Percentiles rank a stretch among this genome's conserved stretches.
These are phyloP conservation scores for Labroides dimidiatus DNA, from an alignment of 2,797 vertebrate species.

Conservation along the genomic window DNA sequence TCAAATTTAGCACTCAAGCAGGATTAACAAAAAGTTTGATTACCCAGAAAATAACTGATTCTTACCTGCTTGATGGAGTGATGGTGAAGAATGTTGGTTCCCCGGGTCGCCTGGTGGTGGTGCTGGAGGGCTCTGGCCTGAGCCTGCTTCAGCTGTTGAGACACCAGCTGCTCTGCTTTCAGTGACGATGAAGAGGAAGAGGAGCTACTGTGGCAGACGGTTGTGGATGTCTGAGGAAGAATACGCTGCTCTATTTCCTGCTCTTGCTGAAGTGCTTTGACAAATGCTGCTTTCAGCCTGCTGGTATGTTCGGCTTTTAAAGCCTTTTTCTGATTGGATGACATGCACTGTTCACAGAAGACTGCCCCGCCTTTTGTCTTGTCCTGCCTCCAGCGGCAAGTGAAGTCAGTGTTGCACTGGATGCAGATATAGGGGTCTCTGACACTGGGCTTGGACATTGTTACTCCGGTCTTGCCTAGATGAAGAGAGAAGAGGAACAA, in stretches of 20 bases:
- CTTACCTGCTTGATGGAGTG: slow-evolving; percentile 92
- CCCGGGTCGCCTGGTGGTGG: slow-evolving; percentile 84
- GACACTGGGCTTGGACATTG: slow-evolving; percentile 63
- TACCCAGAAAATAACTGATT: not conserved
- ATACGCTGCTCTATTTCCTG: slow-evolving; percentile 97
- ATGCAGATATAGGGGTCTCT: slow-evolving; percentile 91
- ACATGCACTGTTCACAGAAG: slow-evolving; percentile 97
- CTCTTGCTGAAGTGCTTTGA: slow-evolving; percentile 96
- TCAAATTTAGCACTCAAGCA: no score
- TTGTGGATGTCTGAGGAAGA: slow-evolving; percentile 85
- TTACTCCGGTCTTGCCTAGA: slow-evolving; percentile 84
- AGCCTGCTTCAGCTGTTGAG: slow-evolving; percentile 83
- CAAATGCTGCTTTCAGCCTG: slow-evolving; percentile 94
- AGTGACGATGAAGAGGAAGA: slow-evolving; percentile 71
- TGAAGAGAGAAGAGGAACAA: slow-evolving; percentile 37
- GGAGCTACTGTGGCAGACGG: slow-evolving; percentile 73
- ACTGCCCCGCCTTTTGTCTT: slow-evolving; percentile 88
- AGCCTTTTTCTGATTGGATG: slow-evolving; percentile 94
- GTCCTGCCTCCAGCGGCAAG: slow-evolving; percentile 94
- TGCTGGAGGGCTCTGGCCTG: slow-evolving; percentile 77
- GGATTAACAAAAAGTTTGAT: no score
- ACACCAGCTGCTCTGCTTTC: slow-evolving; percentile 80
- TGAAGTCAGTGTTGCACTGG: slow-evolving; percentile 98
- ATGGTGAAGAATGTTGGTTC: slow-evolving; percentile 85
- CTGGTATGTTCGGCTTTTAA: slow-evolving; percentile 97